Percentiles rank a stretch among this genome's conserved stretches.
Evolutionary conservation across 53 echinoderm and acorn worm genomes (phyloP).

Genomic region (Temnopleurus reevesii): DNA sequence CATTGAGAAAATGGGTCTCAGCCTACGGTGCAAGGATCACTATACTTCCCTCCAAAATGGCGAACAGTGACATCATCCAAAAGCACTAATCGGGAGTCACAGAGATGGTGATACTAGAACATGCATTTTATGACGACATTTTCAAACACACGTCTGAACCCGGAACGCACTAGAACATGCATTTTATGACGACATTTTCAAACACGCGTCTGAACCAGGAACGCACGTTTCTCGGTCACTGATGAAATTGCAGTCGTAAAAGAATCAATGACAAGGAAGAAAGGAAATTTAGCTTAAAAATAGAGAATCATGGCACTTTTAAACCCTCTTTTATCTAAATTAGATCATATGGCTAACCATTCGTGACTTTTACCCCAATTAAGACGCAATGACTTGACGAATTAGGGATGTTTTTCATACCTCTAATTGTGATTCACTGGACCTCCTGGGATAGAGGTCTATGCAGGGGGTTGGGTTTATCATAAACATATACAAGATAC

Average conservation of each 20-base stretch:
- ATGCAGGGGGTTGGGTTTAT: not conserved
- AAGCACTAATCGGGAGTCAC: too few species aligned
- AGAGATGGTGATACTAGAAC: too few species aligned
- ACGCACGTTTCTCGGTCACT: not conserved
- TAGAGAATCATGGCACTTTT: not conserved
- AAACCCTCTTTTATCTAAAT: not conserved
- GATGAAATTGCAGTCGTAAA: not conserved
- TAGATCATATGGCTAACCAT: constrained; percentile 17
- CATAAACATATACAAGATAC: constrained; percentile 3
- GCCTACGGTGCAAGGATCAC: too few species aligned
- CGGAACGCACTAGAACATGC: too few species aligned
- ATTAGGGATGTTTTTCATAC: constrained; percentile 31
- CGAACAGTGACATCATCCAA: too few species aligned
- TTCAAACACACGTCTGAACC: too few species aligned
- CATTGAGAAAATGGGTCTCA: too few species aligned
- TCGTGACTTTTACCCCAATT: constrained; percentile 9
- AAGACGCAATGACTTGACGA: not conserved
- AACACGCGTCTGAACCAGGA: too few species aligned
- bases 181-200: too few species aligned
- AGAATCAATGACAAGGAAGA: not conserved
- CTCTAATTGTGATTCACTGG: not conserved
- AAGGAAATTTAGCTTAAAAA: not conserved
- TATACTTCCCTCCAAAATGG: too few species aligned
- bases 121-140: too few species aligned
- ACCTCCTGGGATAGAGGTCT: not conserved